Percentiles rank a stretch among this genome's conserved stretches.
Evolutionary conservation across 23 tunicate species (phyloP).

Genomic region (Trididemnum clinides): DNA sequence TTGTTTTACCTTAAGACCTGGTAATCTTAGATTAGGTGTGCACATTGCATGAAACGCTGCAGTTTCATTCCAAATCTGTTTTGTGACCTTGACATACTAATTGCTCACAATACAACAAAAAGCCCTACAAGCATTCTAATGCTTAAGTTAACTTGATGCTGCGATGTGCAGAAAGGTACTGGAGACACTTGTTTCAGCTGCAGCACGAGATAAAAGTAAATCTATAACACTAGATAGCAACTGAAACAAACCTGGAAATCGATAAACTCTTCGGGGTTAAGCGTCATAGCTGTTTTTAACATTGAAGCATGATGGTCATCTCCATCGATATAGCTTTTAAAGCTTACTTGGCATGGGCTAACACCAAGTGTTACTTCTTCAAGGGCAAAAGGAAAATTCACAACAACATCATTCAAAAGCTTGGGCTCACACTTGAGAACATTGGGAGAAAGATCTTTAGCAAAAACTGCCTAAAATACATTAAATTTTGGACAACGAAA

Average conservation of each 20-base stretch:
- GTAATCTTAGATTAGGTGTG: too few species aligned
- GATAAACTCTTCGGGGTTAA: constrained; percentile 79
- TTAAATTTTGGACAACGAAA: too few species aligned
- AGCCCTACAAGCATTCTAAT: too few species aligned
- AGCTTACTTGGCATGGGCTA: constrained; percentile 56
- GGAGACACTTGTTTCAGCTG: too few species aligned
- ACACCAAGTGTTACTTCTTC: constrained; percentile 77
- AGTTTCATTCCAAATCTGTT: too few species aligned
- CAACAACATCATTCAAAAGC: constrained; percentile 50
- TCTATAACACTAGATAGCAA: too few species aligned
- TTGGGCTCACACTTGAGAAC: constrained; percentile 67
- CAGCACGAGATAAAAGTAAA: too few species aligned
- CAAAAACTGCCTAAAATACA: constrained; percentile 64
- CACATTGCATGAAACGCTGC: too few species aligned
- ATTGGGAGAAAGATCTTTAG: constrained; percentile 84
- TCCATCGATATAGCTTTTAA: constrained; percentile 53
- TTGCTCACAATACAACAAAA: too few species aligned
- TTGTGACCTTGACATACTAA: too few species aligned
- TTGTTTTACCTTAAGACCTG: neutral
- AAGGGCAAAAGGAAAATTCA: constrained; percentile 48
- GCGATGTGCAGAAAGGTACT: too few species aligned
- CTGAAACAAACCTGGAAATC: constrained; percentile 82
- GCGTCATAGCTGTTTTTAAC: constrained; percentile 72
- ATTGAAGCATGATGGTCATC: constrained; percentile 45
- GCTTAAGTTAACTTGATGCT: too few species aligned